Evolutionary conservation across 2,888 invertebrate genomes (phyloP).

Genomic region (Acanthopleura granulata): DNA sequence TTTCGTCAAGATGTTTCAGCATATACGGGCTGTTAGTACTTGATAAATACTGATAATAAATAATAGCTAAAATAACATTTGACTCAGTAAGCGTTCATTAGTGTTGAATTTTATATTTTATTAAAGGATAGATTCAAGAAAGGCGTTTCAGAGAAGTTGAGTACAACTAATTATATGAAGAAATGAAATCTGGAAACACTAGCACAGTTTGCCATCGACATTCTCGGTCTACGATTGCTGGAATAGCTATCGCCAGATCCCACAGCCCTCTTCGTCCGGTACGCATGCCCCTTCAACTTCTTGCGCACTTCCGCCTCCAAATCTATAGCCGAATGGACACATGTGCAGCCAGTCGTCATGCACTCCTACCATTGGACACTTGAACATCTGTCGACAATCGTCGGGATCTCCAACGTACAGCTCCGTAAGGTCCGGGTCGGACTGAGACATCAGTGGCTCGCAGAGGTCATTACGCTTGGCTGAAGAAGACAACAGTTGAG

Average conservation of each 20-base stretch:
- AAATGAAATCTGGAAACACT: too few relatives aligned
- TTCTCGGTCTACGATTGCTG: too few relatives aligned
- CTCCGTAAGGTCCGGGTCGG: not conserved
- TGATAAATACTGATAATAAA: too few relatives aligned
- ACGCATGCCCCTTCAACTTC: not conserved
- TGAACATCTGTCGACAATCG: constrained; percentile 10
- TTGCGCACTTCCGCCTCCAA: not conserved
- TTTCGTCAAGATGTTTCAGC: too few relatives aligned
- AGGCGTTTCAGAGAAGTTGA: too few relatives aligned
- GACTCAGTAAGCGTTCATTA: too few relatives aligned
- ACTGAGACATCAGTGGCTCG: not conserved
- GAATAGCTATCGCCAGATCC: not conserved
- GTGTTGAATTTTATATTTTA: too few relatives aligned
- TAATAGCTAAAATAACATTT: too few relatives aligned
- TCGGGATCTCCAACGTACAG: not conserved
- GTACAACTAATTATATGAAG: too few relatives aligned
- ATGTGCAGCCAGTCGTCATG: constrained; percentile 10
- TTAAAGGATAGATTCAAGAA: too few relatives aligned
- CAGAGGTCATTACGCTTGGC: not conserved
- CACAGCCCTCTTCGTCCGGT: not conserved
- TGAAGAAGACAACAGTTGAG: not conserved
- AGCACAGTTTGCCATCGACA: too few relatives aligned
- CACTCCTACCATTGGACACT: not conserved
- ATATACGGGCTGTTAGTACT: too few relatives aligned
- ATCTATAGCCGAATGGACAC: not conserved